Base-by-base conservation (phyloP, 2,113 vertebrate genomes). In the Ginglymostoma cirratum region DNA sequence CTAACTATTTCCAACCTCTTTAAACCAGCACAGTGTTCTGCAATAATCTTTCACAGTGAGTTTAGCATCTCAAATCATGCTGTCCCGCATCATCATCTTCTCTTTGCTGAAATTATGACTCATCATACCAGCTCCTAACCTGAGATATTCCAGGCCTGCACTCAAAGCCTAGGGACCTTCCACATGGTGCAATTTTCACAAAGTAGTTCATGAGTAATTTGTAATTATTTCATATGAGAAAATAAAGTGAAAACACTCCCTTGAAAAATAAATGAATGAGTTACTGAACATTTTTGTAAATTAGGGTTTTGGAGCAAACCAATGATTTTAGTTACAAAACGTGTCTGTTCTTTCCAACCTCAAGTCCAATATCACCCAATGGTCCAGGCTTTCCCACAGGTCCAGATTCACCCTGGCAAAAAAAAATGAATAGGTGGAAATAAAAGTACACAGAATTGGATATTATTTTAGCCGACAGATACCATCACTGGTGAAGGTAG, bases 381-480 rank as follows among this genome's bases (percentile, higher is more conserved):
- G 96, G 95, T 96, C 98, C 98, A 95, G 94, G 34, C 89, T 96
- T 95, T 70, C 98, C 98, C 21, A 94, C 0, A 0, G 96, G 67
- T 30, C 98, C 98, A 0, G 69, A 96, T 38, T 92, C 23, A 2
- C 98, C 98, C 98, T 98, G 96, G 66, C 48, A 96, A 96, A 17
- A 96, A 15, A 92, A 95, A 67, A 83, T 93, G 45, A 38, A 72
- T 96, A 93, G 38, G 5, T 1, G 0, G 85, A 95, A 34, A 38
- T 48, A 34, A 95, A 48, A n/a, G 42, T 21, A 34, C 76, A 80
- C 45, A 14, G 30, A 95, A 45, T 30, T 70, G 72, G 52, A 52
- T 52, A 96, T 21, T 42, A 5, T 93, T 66, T 86, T 34, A 19
- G 12, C 66, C 3, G 5, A 66, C 0, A 69, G 21, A 4, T 0